A percentile compares a stretch with the other conserved stretches of the same genome.
Conservation (phyloP, 2,113 vertebrate genomes). For the Phycodurus eques region DNA sequence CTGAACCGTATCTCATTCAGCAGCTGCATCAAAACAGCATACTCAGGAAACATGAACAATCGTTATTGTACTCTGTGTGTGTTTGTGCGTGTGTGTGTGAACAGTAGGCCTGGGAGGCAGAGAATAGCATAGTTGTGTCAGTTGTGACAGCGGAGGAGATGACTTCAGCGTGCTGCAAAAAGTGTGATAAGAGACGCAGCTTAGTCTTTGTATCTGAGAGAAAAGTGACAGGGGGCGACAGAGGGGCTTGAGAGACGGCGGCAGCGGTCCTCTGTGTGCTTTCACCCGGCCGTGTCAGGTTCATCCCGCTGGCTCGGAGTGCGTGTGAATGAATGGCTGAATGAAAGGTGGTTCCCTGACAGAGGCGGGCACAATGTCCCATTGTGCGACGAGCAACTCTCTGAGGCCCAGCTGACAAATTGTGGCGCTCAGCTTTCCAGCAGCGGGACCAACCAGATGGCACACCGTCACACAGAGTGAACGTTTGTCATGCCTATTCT, state of each 20-base stretch:
- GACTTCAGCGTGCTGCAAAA: constrained; percentile 53
- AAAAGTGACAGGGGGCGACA: constrained; percentile 22
- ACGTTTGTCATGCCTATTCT: no score
- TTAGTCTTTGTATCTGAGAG: constrained; percentile 28
- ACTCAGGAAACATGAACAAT: constrained; percentile 68
- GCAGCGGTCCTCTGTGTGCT: neutral
- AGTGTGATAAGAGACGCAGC: constrained; percentile 49
- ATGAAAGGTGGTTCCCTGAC: constrained; percentile 46
- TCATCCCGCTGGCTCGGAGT: constrained; percentile 16
- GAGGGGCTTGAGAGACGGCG: neutral
- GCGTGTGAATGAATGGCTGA: constrained; percentile 38
- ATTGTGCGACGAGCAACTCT: constrained; percentile 45
- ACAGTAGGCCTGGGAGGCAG: constrained; percentile 10
- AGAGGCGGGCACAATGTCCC: constrained; percentile 24
- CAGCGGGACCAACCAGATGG: constrained; percentile 36
- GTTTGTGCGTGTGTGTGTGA: constrained; percentile 24
- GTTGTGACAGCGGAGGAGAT: constrained; percentile 54
- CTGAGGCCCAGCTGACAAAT: constrained; percentile 29
- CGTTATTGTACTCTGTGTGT: constrained; percentile 54
- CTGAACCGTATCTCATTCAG: constrained; percentile 56
- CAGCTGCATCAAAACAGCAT: constrained; percentile 54
- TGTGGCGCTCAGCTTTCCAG: constrained; percentile 35
- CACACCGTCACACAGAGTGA: neutral
- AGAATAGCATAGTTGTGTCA: constrained; percentile 44
- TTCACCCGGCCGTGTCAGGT: constrained; percentile 30